Evolutionary conservation across 2,113 vertebrate species (phyloP).

Genomic region (Mormyrus lacerda): DNA sequence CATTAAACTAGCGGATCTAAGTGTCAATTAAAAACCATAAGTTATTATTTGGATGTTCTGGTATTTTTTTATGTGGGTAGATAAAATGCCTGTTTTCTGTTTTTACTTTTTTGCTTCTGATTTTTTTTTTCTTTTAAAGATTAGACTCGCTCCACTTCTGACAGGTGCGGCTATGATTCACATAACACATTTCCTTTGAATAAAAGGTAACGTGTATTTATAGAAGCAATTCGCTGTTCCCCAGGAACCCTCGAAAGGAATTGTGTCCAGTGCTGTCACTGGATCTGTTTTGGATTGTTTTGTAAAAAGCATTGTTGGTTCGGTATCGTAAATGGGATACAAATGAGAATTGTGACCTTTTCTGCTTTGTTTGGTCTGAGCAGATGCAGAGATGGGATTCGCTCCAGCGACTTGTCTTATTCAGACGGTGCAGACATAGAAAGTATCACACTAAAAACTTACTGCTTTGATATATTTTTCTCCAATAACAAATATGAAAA

Average conservation of each 20-base stretch:
- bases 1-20: background rate
- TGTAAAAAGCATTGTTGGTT: slow-evolving; percentile 26
- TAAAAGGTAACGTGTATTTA: slow-evolving; percentile 40
- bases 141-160: slow-evolving; percentile 37
- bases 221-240: slow-evolving; percentile 32
- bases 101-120: background rate
- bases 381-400: background rate
- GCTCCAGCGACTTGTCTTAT: background rate
- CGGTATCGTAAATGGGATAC: slow-evolving; percentile 16
- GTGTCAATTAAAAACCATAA: background rate
- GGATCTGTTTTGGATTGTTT: slow-evolving; percentile 37
- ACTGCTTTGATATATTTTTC: background rate
- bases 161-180: slow-evolving; percentile 40
- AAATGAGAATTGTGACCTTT: slow-evolving; percentile 6
- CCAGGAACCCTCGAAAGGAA: background rate
- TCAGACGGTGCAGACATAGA: background rate
- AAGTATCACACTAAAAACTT: background rate
- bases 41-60: background rate
- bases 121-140: slow-evolving; percentile 29
- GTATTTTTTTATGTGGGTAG: background rate
- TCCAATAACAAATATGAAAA: background rate
- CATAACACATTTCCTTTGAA: slow-evolving; percentile 35
- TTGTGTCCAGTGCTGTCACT: slow-evolving; percentile 27
- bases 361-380: background rate
- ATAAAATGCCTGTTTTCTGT: background rate